Evolutionary conservation across 2,888 invertebrate genomes (phyloP), one percentile per base, ranked within the genome.

Genomic region (Morpho helenor): DNA sequence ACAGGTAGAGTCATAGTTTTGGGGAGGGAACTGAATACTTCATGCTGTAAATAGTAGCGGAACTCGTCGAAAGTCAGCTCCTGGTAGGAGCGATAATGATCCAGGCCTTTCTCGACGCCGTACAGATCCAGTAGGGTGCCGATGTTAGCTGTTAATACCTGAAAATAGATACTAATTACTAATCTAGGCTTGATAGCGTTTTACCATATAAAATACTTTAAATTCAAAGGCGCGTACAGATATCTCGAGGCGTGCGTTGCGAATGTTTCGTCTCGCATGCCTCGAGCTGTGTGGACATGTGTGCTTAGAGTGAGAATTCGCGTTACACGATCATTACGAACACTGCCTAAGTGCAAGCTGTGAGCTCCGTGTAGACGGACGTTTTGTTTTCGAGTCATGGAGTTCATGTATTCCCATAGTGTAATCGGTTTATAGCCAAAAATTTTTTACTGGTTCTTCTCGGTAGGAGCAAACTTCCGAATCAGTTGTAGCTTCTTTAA

Each of bases 111-210:
- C 80, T 96, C 96, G 3, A 96, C 94, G 0, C 95, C 95, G 73
- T 95, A 94, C 31, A 95, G 85, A 75, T 95, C 96, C 48, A 96
- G 88, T 3, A 95, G 84, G 0, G 95, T 95, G 7, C 96, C 96
- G 53, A 96, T 93, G 76, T 96, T 96, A 1, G 96, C 95, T 43
- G 96, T 96, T 52, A 96, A 83, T 8, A 96, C 96, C 96, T 96
- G 79, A 6, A 46, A 46, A 3, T 9, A 43, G 7, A 43, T 3
- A 43, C 2, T 43, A n/a, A 43, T n/a, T 43, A 9, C 3, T 16
- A 16, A 16, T 16, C 16, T 16, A 16, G 16, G 16, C n/a, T n/a
- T n/a, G n/a, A n/a, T n/a, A n/a, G n/a, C n/a, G n/a, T n/a, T n/a
- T n/a, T n/a, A n/a, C n/a, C n/a, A 8, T 42, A 1, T 42, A 8